Conservation (phyloP, 2,113 vertebrate genomes). For the Urocolius indicus region DNA sequence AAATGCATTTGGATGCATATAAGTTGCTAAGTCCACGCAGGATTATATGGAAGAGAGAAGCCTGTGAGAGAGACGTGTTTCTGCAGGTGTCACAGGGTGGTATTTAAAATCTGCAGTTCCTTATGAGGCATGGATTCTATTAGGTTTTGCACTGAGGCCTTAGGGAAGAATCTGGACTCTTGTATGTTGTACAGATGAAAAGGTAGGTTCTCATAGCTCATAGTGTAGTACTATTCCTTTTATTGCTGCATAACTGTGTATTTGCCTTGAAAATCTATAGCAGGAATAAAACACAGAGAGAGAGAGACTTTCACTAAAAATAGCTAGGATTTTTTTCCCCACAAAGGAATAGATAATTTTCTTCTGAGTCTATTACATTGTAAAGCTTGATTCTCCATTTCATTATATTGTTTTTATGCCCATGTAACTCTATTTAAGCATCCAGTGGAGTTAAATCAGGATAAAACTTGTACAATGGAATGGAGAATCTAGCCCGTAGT, state of each 20-base stretch:
- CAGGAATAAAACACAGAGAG: slow-evolving; percentile 11
- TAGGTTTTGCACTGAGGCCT: background rate
- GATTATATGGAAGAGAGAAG: background rate
- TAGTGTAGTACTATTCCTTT: background rate
- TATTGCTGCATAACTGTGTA: background rate
- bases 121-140: background rate
- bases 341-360: slow-evolving; percentile 42
- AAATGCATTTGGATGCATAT: background rate
- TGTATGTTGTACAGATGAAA: background rate
- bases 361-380: slow-evolving; percentile 10
- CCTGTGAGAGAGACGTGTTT: background rate
- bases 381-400: slow-evolving; percentile 43
- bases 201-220: background rate
- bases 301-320: slow-evolving; percentile 16
- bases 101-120: background rate
- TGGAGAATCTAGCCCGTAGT: background rate
- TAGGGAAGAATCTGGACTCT: background rate
- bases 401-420: slow-evolving; percentile 60
- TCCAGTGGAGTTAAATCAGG: slow-evolving; percentile 20
- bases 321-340: background rate
- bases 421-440: slow-evolving; percentile 40
- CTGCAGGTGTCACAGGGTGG: background rate
- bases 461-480: slow-evolving; percentile 18
- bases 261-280: slow-evolving; percentile 42
- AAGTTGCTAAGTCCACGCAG: background rate